phyloP scores from a whole-genome alignment of 2,113 vertebrate species.

The Myotis yumanensis region DNA sequence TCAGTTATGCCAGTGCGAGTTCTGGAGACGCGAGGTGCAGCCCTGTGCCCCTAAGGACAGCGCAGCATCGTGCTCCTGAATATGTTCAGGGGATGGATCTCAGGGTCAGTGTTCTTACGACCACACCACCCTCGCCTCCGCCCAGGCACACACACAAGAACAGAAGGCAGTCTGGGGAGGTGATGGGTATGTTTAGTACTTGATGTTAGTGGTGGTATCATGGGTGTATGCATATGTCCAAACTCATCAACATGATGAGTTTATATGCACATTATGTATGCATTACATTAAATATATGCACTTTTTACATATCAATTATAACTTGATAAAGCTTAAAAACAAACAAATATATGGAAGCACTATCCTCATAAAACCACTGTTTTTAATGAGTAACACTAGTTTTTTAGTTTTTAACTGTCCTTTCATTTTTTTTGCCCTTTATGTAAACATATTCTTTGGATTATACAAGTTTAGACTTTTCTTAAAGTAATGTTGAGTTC shows the following conservation, averaged over 20 bases:
- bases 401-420: slow-evolving; percentile 32
- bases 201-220: neutral
- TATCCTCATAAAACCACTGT: neutral
- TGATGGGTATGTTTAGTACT: neutral
- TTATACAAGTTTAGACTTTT: neutral
- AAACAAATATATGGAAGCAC: neutral
- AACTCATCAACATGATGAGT: neutral
- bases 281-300: neutral
- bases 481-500: neutral
- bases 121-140: too few relatives aligned
- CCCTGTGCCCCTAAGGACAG: neutral
- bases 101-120: neutral
- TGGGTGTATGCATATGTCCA: neutral
- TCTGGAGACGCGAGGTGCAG: neutral
- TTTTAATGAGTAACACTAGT: neutral
- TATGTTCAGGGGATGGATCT: neutral
- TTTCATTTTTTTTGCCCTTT: neutral
- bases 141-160: too few relatives aligned
- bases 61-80: neutral
- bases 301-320: neutral
- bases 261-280: neutral
- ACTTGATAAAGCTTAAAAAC: neutral
- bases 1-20: neutral
- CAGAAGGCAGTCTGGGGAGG: neutral
- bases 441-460: neutral